phyloP scores from a whole-genome alignment of 2,113 vertebrate genomes.

The Cephalopholis sonnerati region DNA sequence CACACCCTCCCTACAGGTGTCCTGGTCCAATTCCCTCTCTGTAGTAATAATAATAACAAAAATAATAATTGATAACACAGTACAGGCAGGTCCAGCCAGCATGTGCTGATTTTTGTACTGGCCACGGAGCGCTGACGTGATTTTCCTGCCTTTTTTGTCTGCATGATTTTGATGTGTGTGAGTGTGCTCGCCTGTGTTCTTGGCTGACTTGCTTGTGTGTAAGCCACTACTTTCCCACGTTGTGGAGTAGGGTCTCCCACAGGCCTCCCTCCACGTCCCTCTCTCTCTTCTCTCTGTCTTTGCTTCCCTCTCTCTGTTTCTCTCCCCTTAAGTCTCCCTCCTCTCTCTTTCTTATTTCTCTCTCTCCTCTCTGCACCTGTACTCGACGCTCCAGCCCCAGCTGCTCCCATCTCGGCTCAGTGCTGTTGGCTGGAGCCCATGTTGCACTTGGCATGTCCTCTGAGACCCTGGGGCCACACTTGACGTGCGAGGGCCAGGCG shows the following conservation, averaged over 20 bases:
- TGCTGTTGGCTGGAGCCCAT: conserved; percentile 79
- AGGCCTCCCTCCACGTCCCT: conserved; percentile 66
- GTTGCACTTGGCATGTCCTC: conserved; percentile 87
- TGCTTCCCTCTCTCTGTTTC: conserved; percentile 1
- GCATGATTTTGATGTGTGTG: conserved; percentile 57
- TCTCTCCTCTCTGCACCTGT: conserved; percentile 83
- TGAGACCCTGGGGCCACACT: conserved; percentile 82
- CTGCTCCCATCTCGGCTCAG: conserved; percentile 77
- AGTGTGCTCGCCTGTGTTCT: conserved; percentile 63
- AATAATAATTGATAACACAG: conserved; percentile 72
- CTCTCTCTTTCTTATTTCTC: conserved; percentile 24
- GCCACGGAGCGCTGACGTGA: conserved; percentile 51
- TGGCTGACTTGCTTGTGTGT: conserved; percentile 74
- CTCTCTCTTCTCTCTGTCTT: conserved; percentile 11
- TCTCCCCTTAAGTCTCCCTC: conserved; percentile 32
- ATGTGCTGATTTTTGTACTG: conserved; percentile 64
- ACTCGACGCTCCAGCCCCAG: conserved; percentile 76
- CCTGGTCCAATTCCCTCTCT: conserved; percentile 71
- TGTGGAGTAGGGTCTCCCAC: conserved; percentile 77
- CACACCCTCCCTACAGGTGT: conserved; percentile 78
- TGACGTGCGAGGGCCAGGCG: conserved; percentile 82
- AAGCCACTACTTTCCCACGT: conserved; percentile 86
- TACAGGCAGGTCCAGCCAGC: conserved; percentile 65
- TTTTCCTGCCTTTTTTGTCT: conserved; percentile 40
- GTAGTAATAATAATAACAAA: conserved; percentile 71